Evolutionary conservation across 2,888 invertebrate genomes (phyloP), one percentile per base, ranked within the genome.

Genomic region (Liodrosophila aerea): DNA sequence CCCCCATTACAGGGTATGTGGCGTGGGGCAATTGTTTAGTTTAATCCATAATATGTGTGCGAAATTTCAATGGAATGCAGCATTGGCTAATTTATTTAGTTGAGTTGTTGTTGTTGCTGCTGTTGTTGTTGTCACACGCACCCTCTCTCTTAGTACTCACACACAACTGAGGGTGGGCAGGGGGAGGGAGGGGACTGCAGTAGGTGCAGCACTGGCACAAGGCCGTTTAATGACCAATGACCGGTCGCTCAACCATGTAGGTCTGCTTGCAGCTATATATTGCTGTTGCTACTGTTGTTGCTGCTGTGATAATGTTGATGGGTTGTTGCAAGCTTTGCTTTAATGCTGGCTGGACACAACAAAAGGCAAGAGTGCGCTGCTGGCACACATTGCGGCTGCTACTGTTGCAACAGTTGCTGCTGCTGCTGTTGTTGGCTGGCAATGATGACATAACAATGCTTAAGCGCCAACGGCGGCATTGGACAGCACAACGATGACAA

Each of bases 361-460:
- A 77, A 52, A 39, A 60, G 54, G 53, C 65, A 44, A 33, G 53
- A 12, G 30, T 31, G 39, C 40, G 62, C 9, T 73, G 52, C 11
- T 72, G 72, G 71, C 71, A 71, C 60, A 75, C 64, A 71, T 64
- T 73, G 47, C 52, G 41, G 22, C n/a, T 47, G 43, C 29, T 40
- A 36, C 31, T 9, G 11, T 16, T 43, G 34, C n/a, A 29, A 12
- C 4, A 15, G 44, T 39, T 40, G 45, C 5, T 53, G 49, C 33
- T 64, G 58, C 41, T 63, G 56, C 16, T 70, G 53, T 39, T 67
- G 64, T 58, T 70, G 58, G 72, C 77, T 81, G 78, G 73, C 73
- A 74, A 76, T 83, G 80, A 83, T 80, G 83, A 81, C 81, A 83
- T 81, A 81, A 83, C 81, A 81, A 81, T 81, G 83, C 81, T 83